phyloP scores from a whole-genome alignment of 2,113 vertebrate species.

The Tragulus kanchil region DNA sequence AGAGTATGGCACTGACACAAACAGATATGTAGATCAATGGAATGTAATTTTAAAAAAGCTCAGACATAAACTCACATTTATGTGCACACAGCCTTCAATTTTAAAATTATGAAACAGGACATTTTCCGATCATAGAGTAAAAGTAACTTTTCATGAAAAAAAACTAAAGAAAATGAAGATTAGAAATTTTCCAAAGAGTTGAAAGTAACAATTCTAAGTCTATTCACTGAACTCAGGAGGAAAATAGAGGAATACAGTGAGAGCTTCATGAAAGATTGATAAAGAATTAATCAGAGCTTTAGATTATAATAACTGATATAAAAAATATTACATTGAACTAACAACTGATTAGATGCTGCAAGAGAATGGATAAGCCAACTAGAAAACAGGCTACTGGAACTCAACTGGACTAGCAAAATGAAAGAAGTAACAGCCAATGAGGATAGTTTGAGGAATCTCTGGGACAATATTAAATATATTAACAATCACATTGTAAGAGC shows the following conservation, averaged over 20 bases:
- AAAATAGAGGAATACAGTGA: not conserved
- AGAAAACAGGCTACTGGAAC: not conserved
- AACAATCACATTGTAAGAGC: not conserved
- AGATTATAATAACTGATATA: not conserved
- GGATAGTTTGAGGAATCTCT: not conserved
- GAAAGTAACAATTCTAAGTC: not conserved
- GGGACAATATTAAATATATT: not conserved
- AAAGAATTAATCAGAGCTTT: not conserved
- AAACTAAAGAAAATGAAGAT: not conserved
- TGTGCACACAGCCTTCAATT: not conserved
- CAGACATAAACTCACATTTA: not conserved
- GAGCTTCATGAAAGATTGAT: not conserved
- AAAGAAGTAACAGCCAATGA: not conserved
- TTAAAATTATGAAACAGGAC: too few relatives aligned
- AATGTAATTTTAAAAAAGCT: not conserved
- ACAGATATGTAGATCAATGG: not conserved
- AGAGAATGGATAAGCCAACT: not conserved
- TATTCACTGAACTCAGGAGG: not conserved
- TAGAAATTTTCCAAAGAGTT: not conserved
- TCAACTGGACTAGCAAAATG: not conserved
- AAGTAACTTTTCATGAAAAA: too few relatives aligned
- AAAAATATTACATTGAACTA: not conserved
- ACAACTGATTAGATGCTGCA: not conserved
- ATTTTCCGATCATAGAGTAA: too few relatives aligned
- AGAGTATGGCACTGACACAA: not conserved